Base-by-base conservation (phyloP, 2,113 vertebrate species). In the Chascanopsetta lugubris region DNA sequence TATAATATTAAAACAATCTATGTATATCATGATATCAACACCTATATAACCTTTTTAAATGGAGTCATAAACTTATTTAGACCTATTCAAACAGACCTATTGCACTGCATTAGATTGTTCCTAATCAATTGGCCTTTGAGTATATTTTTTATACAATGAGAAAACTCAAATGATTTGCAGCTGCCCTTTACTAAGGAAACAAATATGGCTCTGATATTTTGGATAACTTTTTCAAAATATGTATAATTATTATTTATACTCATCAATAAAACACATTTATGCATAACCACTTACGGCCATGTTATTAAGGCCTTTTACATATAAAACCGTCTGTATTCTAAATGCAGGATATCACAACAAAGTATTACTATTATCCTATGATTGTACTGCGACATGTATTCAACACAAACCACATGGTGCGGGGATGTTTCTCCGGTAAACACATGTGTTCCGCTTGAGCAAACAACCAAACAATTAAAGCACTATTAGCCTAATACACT, bases 391-490 rank as follows among this genome's bases (percentile, higher is more conserved):
- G 46, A 54, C 2, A 24, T 2, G 1, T 58, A 24, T 30, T 56
- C 7, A 9, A 22, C 49, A 30, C 15, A 26, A 51, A 38, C 0
- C 2, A 17, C 45, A 34, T 22, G 12, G 32, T 51, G 34, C 9
- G 7, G 11, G n/a, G 7, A 62, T 5, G 8, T 60, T 46, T 3
- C 50, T 36, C 26, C 9, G 53, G n/a, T 38, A 22, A 36, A 36
- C 1, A 0, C 17, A 13, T 27, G 26, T 40, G 56, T 20, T 29
- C 9, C 12, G 1, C 17, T 46, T 70, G 46, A 20, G 32, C 43
- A 15, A 7, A 49, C 47, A 49, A 49, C 25, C 2, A n/a, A 61
- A 38, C 27, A 43, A 69, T 45, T 45, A 15, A 25, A 50, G n/a
- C 7, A 29, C 9, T 38, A 18, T 24, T 18, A 38, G 12, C 30